These are phyloP conservation scores for Cyprinodon diabolis DNA, from an alignment of 2,797 vertebrate species.

Conservation along the genomic window DNA sequence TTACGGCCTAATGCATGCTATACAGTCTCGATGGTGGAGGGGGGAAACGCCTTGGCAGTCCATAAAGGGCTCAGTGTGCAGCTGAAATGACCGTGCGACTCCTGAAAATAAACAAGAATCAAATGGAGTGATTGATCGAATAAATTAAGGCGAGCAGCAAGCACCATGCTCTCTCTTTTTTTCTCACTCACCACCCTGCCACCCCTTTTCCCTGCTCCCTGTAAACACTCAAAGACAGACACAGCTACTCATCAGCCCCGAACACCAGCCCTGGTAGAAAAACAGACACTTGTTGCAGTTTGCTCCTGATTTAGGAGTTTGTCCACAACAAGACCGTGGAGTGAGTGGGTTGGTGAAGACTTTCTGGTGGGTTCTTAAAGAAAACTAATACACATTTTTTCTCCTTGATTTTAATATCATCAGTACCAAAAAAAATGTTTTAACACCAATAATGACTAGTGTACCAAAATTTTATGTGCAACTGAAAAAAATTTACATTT, in stretches of 20 bases:
- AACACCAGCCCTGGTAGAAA: conserved; percentile 38
- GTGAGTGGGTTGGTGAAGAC: conserved; percentile 13
- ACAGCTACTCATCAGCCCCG: conserved; percentile 39
- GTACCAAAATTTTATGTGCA: background rate
- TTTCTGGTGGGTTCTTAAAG: conserved; percentile 12
- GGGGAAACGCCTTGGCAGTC: conserved; percentile 63
- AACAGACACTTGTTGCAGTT: conserved; percentile 64
- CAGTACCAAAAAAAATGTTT: background rate
- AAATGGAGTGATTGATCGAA: conserved; percentile 77
- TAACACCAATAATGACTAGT: background rate
- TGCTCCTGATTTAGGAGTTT: conserved; percentile 36
- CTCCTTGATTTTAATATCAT: conserved; percentile 1
- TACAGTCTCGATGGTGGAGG: conserved; percentile 44
- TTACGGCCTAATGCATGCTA: conserved; percentile 53
- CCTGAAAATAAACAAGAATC: conserved; percentile 81
- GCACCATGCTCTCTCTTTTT: conserved; percentile 11
- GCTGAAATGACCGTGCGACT: conserved; percentile 70
- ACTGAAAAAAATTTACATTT: too few species aligned
- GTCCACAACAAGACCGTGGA: conserved; percentile 24
- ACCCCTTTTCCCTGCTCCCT: background rate
- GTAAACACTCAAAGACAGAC: conserved; percentile 28
- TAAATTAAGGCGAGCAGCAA: conserved; percentile 68
- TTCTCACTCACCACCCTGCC: conserved; percentile 6
- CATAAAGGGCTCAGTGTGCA: conserved; percentile 74
- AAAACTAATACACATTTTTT: background rate